Evolutionary conservation across 2,113 vertebrate genomes (phyloP).

Genomic region (Entelurus aequoreus): DNA sequence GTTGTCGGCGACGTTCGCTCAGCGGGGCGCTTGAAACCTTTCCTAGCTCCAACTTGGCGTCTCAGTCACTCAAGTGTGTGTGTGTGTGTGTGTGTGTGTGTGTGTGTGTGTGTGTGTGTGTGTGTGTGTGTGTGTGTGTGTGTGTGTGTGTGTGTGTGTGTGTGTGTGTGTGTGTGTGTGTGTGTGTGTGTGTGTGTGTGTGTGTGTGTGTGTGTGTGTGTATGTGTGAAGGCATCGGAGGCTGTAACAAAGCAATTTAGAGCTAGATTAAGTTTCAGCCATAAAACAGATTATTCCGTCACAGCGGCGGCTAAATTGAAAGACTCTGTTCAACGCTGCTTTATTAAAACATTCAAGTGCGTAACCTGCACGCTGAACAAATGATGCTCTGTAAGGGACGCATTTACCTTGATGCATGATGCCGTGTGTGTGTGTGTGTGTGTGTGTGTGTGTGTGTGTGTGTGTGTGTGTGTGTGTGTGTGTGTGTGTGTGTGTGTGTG

Average conservation of each 20-base stretch:
- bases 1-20: conserved; percentile 1
- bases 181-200: too few species aligned
- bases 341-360: conserved; percentile 58
- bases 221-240: conserved; percentile 32
- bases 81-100: background rate
- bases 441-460: background rate
- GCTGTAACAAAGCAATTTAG: conserved; percentile 57
- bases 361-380: conserved; percentile 50
- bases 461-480: background rate
- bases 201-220: too few species aligned
- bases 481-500: too few species aligned
- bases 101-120: too few species aligned
- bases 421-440: conserved; percentile 5
- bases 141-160: too few species aligned
- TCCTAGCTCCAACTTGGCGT: too few species aligned
- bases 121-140: too few species aligned
- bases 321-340: conserved; percentile 42
- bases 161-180: too few species aligned
- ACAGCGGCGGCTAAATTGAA: conserved; percentile 45
- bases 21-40: background rate
- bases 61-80: too few species aligned
- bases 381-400: conserved; percentile 49
- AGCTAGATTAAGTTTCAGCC: conserved; percentile 59
- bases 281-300: conserved; percentile 57
- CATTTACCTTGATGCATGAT: conserved; percentile 53